A percentile compares a stretch with the other conserved stretches of the same genome.
Evolutionary conservation across 1,140 invertebrate species (phyloP).

Genomic region (Ruditapes philippinarum): DNA sequence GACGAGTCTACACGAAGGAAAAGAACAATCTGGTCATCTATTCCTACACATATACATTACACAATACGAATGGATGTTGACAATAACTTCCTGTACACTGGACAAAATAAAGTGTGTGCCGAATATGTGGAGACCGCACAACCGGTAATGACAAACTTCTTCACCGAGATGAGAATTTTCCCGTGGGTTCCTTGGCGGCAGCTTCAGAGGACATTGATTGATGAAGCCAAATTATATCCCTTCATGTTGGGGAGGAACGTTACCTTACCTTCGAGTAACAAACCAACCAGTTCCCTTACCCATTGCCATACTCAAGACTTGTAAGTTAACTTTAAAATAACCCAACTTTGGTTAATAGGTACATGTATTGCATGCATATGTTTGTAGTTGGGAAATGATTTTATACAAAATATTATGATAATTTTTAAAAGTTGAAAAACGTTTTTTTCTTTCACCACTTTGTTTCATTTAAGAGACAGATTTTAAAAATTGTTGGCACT

Average conservation of each 20-base stretch:
- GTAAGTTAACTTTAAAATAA: no score
- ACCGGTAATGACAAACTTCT: conserved; percentile 86
- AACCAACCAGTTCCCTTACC: conserved; percentile 86
- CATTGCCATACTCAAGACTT: conserved; percentile 85
- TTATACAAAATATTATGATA: no score
- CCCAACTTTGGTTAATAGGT: no score
- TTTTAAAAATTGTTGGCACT: no score
- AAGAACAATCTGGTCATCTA: conserved; percentile 30
- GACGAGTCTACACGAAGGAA: conserved; percentile 61
- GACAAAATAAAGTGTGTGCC: conserved; percentile 80
- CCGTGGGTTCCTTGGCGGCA: conserved; percentile 87
- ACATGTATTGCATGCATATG: no score
- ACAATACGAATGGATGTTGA: conserved; percentile 88
- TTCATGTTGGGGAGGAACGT: conserved; percentile 65
- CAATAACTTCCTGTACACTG: conserved; percentile 85
- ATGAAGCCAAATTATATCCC: conserved; percentile 85
- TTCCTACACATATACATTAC: conserved; percentile 86
- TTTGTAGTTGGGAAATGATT: no score
- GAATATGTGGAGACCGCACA: conserved; percentile 85
- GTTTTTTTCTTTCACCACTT: no score
- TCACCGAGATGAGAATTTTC: conserved; percentile 86
- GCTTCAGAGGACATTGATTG: conserved; percentile 87
- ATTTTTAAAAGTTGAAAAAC: no score
- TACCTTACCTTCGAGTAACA: conserved; percentile 67
- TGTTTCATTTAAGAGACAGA: no score